Evolutionary conservation across 2,797 vertebrate species (phyloP), one percentile per base, ranked within the genome.

Genomic region (Crax fasciolata): DNA sequence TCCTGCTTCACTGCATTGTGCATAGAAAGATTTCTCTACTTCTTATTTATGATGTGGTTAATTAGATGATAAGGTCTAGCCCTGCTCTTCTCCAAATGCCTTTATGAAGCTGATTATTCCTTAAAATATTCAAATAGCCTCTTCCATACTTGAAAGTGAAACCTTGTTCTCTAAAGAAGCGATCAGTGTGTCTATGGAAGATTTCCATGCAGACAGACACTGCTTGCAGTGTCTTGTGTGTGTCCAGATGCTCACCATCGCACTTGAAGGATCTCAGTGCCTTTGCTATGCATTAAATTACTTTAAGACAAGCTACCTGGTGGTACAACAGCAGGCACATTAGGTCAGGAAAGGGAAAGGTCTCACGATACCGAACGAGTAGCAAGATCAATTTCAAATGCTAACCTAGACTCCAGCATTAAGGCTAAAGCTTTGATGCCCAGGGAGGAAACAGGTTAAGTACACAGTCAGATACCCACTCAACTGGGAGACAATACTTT

Each of bases 361-460:
- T 48, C 12, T 70, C 23, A 16, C 13, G 25, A 52, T 21, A n/a
- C 54, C 48, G 67, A 32, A 57, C 0, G 1, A 63, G 12, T 11
- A 58, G 15, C 15, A 2, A 70, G 32, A 63, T 17, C 46, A 12
- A 68, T 68, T 76, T 71, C 6, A 13, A 80, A 25, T 16, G 24
- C 6, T 70, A 70, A 70, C 30, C 15, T 21, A 58, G 25, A 16
- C 14, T 68, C 12, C 28, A 79, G n/a, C 20, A 46, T 9, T 2
- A 1, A 21, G 9, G 17, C 24, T 84, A 51, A 57, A 63, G 44
- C 17, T 68, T 51, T 52, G 55, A 35, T 28, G 5, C 19, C 25
- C 1, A 63, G 1, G 1, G 6, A 13, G 8, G 18, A 41, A 51
- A 54, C 2, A 1, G 9, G 8, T 38, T 61, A 71, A 71, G 15